Evolutionary conservation across 2,888 invertebrate species (phyloP).

Genomic region (Ditula angustiorana): DNA sequence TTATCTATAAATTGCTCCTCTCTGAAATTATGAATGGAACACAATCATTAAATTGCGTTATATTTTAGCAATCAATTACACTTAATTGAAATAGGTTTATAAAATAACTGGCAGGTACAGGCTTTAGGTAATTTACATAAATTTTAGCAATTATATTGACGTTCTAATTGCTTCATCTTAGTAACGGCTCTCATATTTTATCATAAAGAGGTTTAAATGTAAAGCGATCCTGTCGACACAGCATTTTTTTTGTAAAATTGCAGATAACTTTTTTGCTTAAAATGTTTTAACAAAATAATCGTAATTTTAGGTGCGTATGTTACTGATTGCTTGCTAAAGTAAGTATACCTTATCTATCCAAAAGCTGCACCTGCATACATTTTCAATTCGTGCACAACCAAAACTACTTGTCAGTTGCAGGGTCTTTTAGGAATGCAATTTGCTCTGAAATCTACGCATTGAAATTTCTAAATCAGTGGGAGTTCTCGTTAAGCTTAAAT

Average conservation of each 20-base stretch:
- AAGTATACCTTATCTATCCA: not conserved
- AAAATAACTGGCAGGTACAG: constrained; percentile 11
- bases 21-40: constrained; percentile 19
- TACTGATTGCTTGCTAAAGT: too few relatives aligned
- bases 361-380: constrained; percentile 23
- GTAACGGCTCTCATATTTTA: constrained; percentile 14
- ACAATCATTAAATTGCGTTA: constrained; percentile 27
- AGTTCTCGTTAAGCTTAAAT: constrained; percentile 70
- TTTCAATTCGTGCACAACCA: constrained; percentile 7
- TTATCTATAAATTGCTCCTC: constrained; percentile 27
- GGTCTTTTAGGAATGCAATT: constrained; percentile 34
- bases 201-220: constrained; percentile 1
- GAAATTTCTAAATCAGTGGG: constrained; percentile 49
- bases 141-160: constrained; percentile 30
- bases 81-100: constrained; percentile 33
- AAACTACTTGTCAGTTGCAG: constrained; percentile 35
- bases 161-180: constrained; percentile 14
- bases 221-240: too few relatives aligned
- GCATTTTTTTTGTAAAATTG: too few relatives aligned
- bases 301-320: not conserved
- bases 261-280: too few relatives aligned
- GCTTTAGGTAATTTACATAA: constrained; percentile 30
- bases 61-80: constrained; percentile 31
- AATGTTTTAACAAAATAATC: not conserved
- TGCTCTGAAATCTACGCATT: constrained; percentile 34